Percentiles rank a stretch among this genome's conserved stretches.
Conservation (phyloP, 2,113 vertebrate genomes). For the Thinocorus orbignyianus region DNA sequence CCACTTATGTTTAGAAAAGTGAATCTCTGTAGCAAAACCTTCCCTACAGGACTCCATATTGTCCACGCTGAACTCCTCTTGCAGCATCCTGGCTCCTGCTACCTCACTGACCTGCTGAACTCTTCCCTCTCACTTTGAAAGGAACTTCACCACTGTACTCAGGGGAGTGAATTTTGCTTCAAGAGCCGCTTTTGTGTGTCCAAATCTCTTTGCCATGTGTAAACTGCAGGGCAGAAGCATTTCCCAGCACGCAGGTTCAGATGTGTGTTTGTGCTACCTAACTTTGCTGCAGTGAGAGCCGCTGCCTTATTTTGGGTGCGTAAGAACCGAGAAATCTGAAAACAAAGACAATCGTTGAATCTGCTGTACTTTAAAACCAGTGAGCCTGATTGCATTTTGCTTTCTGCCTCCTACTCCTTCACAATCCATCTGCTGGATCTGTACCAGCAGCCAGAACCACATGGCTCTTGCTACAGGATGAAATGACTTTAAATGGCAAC, state of each 20-base stretch:
- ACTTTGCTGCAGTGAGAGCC: background rate
- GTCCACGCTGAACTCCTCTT: background rate
- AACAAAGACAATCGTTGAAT: background rate
- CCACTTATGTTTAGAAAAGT: background rate
- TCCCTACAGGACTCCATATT: background rate
- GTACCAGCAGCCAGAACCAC: conserved; percentile 25
- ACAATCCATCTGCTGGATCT: conserved; percentile 9
- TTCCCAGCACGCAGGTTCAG: background rate
- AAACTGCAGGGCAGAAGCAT: background rate
- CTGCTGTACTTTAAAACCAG: background rate
- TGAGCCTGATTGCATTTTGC: background rate
- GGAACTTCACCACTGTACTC: background rate
- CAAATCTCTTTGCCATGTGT: background rate
- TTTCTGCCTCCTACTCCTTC: background rate
- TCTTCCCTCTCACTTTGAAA: background rate
- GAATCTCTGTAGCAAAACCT: background rate
- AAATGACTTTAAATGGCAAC: conserved; percentile 67
- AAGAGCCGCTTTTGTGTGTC: background rate
- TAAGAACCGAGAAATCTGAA: background rate
- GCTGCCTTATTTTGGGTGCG: background rate
- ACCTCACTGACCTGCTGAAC: background rate
- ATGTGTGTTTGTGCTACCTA: background rate
- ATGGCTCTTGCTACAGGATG: conserved; percentile 17
- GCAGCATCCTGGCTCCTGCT: background rate
- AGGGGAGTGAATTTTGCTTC: background rate